Evolutionary conservation across 2,797 vertebrate genomes (phyloP).

Genomic region (Esox masquinongy): DNA sequence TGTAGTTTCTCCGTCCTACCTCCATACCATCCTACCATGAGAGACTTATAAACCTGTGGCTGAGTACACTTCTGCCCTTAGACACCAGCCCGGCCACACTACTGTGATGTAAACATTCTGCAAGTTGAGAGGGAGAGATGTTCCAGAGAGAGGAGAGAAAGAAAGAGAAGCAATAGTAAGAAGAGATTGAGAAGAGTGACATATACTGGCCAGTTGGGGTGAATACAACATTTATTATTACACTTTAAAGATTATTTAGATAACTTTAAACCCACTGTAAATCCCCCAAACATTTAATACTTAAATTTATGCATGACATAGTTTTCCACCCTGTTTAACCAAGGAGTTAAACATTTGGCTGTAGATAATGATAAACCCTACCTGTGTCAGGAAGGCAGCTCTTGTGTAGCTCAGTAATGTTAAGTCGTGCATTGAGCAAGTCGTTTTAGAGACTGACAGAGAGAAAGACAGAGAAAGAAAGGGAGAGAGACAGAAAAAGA

Average conservation of each 20-base stretch:
- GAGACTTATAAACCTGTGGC: constrained; percentile 43
- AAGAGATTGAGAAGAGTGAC: no score
- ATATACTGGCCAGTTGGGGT: no score
- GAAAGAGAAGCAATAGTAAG: no score
- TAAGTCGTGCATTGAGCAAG: no score
- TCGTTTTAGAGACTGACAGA: not conserved
- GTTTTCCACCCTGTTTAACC: not conserved
- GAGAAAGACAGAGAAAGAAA: not conserved
- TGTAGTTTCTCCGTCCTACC: constrained; percentile 22
- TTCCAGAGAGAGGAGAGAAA: no score
- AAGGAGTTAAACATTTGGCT: constrained; percentile 8
- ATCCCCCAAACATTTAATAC: no score
- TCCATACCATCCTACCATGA: constrained; percentile 12
- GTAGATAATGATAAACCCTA: not conserved
- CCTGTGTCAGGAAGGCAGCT: not conserved
- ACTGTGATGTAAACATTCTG: no score
- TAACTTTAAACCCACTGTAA: no score
- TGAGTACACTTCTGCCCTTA: constrained; percentile 20
- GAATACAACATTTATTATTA: no score
- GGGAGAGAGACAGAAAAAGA: not conserved
- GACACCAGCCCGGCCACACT: constrained; percentile 18
- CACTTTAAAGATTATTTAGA: no score
- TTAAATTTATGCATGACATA: constrained; percentile 19
- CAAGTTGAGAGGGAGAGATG: no score
- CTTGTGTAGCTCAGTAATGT: no score